A percentile compares a stretch with the other conserved stretches of the same genome.
These are phyloP conservation scores for Archilochus colubris DNA, from an alignment of 2,113 vertebrate species.

Conservation along the genomic window DNA sequence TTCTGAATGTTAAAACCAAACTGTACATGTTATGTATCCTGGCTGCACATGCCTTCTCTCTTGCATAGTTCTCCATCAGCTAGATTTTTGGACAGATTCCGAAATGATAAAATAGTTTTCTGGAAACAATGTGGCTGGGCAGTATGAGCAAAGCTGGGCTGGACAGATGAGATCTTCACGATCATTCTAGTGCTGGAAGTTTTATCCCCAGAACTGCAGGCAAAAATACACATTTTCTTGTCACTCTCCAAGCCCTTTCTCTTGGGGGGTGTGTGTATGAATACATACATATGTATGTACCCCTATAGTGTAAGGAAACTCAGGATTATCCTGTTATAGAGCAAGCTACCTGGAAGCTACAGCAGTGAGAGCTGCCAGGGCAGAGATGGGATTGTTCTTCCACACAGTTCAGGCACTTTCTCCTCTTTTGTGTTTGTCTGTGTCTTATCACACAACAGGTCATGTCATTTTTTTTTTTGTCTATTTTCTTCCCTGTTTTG, in stretches of 20 bases:
- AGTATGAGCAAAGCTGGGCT: background rate
- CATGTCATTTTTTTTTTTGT: background rate
- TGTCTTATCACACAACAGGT: background rate
- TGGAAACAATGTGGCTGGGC: background rate
- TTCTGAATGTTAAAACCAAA: background rate
- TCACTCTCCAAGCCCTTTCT: background rate
- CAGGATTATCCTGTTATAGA: background rate
- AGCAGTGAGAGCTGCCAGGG: background rate
- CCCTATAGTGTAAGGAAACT: background rate
- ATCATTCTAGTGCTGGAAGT: background rate
- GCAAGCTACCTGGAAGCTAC: background rate
- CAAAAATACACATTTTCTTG: background rate
- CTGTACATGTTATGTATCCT: background rate
- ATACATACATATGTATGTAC: fast-evolving
- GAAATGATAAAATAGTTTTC: background rate
- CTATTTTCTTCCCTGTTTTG: background rate
- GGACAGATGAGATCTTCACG: background rate
- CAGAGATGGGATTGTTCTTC: background rate
- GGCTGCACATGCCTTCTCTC: background rate
- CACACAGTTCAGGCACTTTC: background rate
- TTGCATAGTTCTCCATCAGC: background rate
- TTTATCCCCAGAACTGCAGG: background rate
- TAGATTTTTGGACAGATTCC: background rate
- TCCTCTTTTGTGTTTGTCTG: background rate
- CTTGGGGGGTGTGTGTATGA: fast-evolving